Evolutionary conservation across 2,113 vertebrate species (phyloP).

Genomic region (Xiphophorus maculatus): DNA sequence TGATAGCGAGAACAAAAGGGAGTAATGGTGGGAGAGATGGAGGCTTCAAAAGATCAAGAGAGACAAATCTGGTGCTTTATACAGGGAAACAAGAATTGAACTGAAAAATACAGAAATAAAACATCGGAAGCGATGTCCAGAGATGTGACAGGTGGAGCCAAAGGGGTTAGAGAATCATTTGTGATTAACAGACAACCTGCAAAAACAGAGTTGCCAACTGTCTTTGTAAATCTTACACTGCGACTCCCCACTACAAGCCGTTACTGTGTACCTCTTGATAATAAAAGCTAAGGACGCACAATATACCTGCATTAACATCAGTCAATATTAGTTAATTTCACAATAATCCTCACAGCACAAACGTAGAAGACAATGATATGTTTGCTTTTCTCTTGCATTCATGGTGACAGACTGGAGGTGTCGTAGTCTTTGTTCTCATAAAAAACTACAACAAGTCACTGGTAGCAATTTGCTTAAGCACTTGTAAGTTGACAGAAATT

Average conservation of each 20-base stretch:
- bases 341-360: constrained; percentile 4
- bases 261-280: constrained; percentile 2
- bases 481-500: constrained; percentile 7
- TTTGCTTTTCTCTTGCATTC: constrained; percentile 7
- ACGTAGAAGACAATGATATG: background rate
- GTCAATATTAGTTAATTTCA: background rate
- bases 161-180: constrained; percentile 41
- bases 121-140: constrained; percentile 38
- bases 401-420: constrained; percentile 16
- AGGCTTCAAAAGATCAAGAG: constrained; percentile 56
- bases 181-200: constrained; percentile 41
- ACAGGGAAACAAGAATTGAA: constrained; percentile 23
- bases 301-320: background rate
- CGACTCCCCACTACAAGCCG: constrained; percentile 16
- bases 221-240: constrained; percentile 21
- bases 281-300: background rate
- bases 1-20: constrained; percentile 67
- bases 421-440: constrained; percentile 15
- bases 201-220: background rate
- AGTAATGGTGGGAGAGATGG: constrained; percentile 55
- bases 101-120: constrained; percentile 28
- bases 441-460: background rate
- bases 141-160: constrained; percentile 27
- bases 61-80: constrained; percentile 36
- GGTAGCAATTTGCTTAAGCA: constrained; percentile 10